Conservation (phyloP, 2,797 vertebrate species). For the Agapornis canus region DNA sequence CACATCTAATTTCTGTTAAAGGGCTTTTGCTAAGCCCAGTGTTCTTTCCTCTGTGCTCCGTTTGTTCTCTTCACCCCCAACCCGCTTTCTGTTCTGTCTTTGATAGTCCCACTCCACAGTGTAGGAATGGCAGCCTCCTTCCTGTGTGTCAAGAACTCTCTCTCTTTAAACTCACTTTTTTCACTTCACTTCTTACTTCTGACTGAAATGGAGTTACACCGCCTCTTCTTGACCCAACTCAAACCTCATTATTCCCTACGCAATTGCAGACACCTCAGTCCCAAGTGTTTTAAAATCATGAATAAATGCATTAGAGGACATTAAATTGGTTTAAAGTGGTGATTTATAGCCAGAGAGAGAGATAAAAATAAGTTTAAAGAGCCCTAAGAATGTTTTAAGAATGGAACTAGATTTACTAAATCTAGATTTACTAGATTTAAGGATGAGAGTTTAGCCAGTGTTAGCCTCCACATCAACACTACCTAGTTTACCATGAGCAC, state of each 20-base stretch:
- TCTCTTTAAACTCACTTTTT: constrained; percentile 15
- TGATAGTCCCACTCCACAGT: background rate
- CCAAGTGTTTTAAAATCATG: background rate
- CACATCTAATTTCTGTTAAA: constrained; percentile 20
- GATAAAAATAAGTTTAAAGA: background rate
- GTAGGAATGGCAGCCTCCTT: constrained; percentile 1
- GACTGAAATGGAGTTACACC: background rate
- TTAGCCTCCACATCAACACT: background rate
- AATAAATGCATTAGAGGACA: background rate
- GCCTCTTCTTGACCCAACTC: background rate
- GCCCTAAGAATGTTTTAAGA: background rate
- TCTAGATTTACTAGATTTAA: background rate
- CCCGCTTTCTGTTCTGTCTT: constrained; percentile 5
- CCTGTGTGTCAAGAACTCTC: background rate
- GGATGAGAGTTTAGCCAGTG: background rate
- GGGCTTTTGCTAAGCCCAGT: background rate
- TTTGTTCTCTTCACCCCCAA: constrained; percentile 4
- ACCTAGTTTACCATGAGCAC: background rate
- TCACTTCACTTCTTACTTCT: background rate
- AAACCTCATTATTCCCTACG: background rate
- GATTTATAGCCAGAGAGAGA: background rate
- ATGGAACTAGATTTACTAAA: background rate
- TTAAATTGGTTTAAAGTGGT: background rate
- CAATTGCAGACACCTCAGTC: background rate
- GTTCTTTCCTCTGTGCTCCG: background rate